phyloP scores from a whole-genome alignment of 2,797 vertebrate genomes.

The Gymnodraco acuticeps region DNA sequence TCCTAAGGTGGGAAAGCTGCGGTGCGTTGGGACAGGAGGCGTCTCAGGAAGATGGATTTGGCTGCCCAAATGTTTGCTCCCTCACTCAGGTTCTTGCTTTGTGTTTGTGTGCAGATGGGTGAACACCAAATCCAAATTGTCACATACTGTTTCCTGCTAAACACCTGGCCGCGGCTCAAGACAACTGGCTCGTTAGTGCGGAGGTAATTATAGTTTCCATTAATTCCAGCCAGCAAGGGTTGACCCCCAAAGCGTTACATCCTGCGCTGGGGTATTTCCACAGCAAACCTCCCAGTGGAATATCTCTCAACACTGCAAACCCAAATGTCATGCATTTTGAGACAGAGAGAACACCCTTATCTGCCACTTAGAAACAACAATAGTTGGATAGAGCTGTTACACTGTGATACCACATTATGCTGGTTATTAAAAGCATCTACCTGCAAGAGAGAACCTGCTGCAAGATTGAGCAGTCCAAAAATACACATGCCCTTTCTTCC shows the following conservation, averaged over 20 bases:
- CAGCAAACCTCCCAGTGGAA: conserved; percentile 38
- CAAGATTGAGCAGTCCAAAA: not conserved
- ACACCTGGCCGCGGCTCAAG: conserved; percentile 64
- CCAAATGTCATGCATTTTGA: conserved; percentile 50
- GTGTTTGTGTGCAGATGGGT: conserved; percentile 32
- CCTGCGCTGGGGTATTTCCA: conserved; percentile 58
- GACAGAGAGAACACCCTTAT: conserved; percentile 52
- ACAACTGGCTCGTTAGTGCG: conserved; percentile 53
- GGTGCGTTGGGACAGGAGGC: conserved; percentile 54
- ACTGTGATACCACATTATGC: not conserved
- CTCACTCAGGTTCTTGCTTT: conserved; percentile 33
- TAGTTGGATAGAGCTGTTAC: conserved; percentile 51
- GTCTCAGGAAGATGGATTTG: conserved; percentile 61
- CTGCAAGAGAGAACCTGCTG: conserved; percentile 44
- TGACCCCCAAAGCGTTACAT: conserved; percentile 49
- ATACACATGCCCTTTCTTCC: conserved; percentile 22
- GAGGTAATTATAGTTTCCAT: conserved; percentile 66
- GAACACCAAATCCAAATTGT: conserved; percentile 59
- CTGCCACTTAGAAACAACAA: conserved; percentile 67
- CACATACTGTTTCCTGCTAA: conserved; percentile 63
- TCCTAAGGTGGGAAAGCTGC: conserved; percentile 60
- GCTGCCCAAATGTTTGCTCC: conserved; percentile 57
- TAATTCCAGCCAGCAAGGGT: conserved; percentile 56
- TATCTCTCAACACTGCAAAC: conserved; percentile 42
- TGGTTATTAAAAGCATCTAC: conserved; percentile 34